These are phyloP conservation scores for Scelioninae gen. 1 DNA, from an alignment of 2,888 invertebrate species.

Conservation along the genomic window DNA sequence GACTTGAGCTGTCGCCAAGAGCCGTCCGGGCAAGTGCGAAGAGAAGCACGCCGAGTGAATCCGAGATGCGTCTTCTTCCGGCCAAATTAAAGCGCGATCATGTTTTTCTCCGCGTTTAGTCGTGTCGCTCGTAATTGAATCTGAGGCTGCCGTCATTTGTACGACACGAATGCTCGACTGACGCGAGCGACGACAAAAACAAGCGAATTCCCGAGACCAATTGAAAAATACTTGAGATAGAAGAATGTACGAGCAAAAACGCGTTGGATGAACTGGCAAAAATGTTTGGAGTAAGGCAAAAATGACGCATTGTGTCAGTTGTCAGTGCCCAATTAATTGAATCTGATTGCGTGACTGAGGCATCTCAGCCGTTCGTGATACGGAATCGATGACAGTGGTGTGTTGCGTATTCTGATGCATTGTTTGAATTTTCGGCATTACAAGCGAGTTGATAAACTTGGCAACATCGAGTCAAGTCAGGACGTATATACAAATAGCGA, in stretches of 20 bases:
- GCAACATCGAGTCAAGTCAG: conserved; percentile 18
- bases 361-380: no score
- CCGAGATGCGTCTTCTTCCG: conserved; percentile 9
- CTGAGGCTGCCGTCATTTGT: conserved; percentile 44
- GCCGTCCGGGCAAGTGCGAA: conserved; percentile 17
- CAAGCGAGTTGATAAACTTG: conserved; percentile 23
- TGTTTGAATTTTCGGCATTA: conserved; percentile 43
- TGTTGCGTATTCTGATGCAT: background rate
- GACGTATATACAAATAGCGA: conserved; percentile 13
- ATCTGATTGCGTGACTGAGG: no score
- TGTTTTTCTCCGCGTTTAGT: conserved; percentile 32
- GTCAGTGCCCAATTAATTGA: conserved; percentile 45
- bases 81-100: conserved; percentile 40
- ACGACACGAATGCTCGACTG: conserved; percentile 16
- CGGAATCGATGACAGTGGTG: background rate
- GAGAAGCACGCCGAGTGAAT: conserved; percentile 18
- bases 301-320: conserved; percentile 18
- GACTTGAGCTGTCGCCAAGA: conserved; percentile 52
- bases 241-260: conserved; percentile 51
- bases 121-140: conserved; percentile 57
- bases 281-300: conserved; percentile 23
- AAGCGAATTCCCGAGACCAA: conserved; percentile 46
- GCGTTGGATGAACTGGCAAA: conserved; percentile 37
- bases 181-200: conserved; percentile 37
- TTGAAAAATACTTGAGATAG: conserved; percentile 53